These are phyloP conservation scores for Gambusia yucatana DNA, from an alignment of 2,797 vertebrate species.

Conservation along the genomic window DNA sequence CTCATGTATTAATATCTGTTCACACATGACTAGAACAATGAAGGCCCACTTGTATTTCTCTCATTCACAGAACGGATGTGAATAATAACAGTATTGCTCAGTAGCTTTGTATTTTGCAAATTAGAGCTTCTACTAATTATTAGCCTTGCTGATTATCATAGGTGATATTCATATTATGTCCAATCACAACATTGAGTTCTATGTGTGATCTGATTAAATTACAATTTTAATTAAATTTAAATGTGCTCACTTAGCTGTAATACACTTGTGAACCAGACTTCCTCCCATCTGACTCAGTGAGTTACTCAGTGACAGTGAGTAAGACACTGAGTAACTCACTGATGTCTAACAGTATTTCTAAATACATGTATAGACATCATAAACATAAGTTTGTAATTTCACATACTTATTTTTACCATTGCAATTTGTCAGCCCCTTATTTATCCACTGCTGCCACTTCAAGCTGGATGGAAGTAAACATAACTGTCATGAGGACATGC, in stretches of 20 bases:
- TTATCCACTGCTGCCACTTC: neutral
- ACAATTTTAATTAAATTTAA: constrained; percentile 26
- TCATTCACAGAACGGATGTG: constrained; percentile 40
- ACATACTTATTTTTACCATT: neutral
- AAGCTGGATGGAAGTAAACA: neutral
- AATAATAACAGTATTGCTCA: constrained; percentile 49
- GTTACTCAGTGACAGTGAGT: neutral
- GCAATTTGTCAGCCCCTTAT: neutral
- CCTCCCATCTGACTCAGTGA: neutral
- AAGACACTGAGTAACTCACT: neutral
- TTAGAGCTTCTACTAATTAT: constrained; percentile 12
- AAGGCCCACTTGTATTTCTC: constrained; percentile 41
- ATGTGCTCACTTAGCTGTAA: neutral
- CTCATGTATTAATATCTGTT: constrained; percentile 61
- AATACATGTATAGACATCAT: neutral
- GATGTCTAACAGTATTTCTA: neutral
- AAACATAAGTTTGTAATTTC: neutral
- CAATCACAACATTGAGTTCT: constrained; percentile 9
- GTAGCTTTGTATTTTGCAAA: constrained; percentile 22
- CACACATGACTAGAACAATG: constrained; percentile 53
- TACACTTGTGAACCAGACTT: neutral
- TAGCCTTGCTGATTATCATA: constrained; percentile 14
- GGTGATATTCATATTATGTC: constrained; percentile 8
- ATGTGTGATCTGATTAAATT: constrained; percentile 14
- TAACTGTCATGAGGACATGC: neutral